These are phyloP conservation scores for Drosophila parabipectinata DNA, from an alignment of 1,140 invertebrate genomes.

Conservation along the genomic window DNA sequence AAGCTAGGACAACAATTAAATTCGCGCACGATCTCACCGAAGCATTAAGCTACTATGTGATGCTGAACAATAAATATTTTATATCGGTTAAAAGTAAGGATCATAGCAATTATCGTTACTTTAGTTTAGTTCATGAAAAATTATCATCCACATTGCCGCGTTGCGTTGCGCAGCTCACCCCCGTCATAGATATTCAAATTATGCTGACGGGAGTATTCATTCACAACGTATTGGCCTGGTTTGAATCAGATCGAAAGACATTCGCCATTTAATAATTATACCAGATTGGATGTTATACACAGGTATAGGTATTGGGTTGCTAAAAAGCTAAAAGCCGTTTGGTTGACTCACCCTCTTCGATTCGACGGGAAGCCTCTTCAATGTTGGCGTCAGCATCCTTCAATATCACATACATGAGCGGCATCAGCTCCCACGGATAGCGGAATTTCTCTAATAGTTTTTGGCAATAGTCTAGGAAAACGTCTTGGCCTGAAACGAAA, in stretches of 20 bases:
- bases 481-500: conserved; percentile 86
- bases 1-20: conserved; percentile 26
- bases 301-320: background rate
- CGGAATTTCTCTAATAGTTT: conserved; percentile 89
- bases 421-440: conserved; percentile 90
- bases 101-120: conserved; percentile 9
- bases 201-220: conserved; percentile 88
- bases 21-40: conserved; percentile 44
- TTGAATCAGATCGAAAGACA: conserved; percentile 62
- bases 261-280: conserved; percentile 23
- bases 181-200: conserved; percentile 90
- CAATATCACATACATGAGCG: conserved; percentile 89
- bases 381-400: conserved; percentile 88
- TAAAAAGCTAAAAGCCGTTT: background rate
- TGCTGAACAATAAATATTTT: conserved; percentile 59
- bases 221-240: conserved; percentile 85
- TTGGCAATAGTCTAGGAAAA: conserved; percentile 88
- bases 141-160: conserved; percentile 90
- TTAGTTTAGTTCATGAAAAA: conserved; percentile 66
- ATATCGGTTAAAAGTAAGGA: conserved; percentile 42
- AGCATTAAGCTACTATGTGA: conserved; percentile 51
- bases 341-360: conserved; percentile 88
- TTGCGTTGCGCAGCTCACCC: conserved; percentile 87
- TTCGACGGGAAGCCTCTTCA: conserved; percentile 88
- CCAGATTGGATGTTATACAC: background rate